These are phyloP conservation scores for Poecilia picta DNA, from an alignment of 2,797 vertebrate species.

Conservation along the genomic window DNA sequence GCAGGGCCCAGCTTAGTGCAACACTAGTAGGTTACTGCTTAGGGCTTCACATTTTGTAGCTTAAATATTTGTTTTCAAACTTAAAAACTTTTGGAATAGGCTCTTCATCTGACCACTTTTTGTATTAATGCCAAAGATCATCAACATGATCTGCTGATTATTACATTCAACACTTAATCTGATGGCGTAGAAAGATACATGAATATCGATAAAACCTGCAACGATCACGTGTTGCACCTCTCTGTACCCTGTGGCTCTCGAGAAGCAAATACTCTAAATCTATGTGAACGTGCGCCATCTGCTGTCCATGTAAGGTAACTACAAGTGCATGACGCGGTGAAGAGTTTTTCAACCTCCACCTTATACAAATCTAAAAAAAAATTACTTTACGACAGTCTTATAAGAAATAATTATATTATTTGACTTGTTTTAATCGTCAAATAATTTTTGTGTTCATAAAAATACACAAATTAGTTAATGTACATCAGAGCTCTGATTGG, in stretches of 20 bases:
- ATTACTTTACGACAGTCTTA: neutral
- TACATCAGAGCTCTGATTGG: no score
- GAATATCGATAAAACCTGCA: neutral
- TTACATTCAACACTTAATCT: neutral
- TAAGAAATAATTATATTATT: neutral
- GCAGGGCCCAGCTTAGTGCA: constrained; percentile 1
- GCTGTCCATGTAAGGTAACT: constrained; percentile 21
- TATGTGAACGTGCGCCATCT: constrained; percentile 22
- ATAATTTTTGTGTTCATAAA: neutral
- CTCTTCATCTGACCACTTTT: neutral
- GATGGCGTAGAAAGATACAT: neutral
- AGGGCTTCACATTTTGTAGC: neutral
- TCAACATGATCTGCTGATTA: neutral
- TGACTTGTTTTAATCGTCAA: neutral
- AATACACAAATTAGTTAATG: neutral
- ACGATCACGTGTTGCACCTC: neutral
- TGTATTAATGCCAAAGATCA: neutral
- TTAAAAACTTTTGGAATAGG: neutral
- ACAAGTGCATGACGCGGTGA: neutral
- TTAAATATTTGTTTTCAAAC: neutral
- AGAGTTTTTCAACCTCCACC: neutral
- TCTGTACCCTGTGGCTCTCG: neutral
- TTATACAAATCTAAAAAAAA: neutral
- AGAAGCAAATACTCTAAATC: neutral
- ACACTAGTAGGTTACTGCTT: neutral